Base-by-base conservation (phyloP, 2,113 vertebrate species). In the Solea senegalensis region DNA sequence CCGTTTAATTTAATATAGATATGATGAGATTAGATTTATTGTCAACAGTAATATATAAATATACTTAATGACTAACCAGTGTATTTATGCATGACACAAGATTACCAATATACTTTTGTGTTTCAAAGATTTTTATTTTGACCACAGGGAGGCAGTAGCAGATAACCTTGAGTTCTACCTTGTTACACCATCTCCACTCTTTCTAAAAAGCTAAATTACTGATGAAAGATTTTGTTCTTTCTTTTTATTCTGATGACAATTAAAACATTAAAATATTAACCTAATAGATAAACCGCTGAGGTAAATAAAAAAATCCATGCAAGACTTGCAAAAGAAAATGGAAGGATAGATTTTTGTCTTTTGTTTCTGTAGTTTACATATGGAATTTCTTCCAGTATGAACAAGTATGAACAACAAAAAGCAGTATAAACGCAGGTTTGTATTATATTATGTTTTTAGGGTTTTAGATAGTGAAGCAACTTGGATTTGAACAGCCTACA, bases 121-220 rank as follows among this genome's bases (percentile, higher is more conserved):
- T 60, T 9, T n/a, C 9, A 0, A n/a, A 28, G 43, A 1, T 6
- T 15, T 12, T 27, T 2, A 0, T 7, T 48, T 46, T 59, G 40
- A 71, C 84, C 90, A 90, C 81, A 59, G 16, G 89, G 34, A 69
- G 86, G 78, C 81, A 85, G 85, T 63, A 76, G 52, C 8, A 56
- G 9, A 78, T 82, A 75, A 73, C 34, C 21, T 21, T 12, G 0
- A 14, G 13, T 72, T 62, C 46, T 27, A 2, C 4, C 39, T 11
- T 64, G 4, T 15, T 46, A 8, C 11, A 14, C 4, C 34, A 6
- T 34, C 34, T 34, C 5, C 34, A 34, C 3, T 34, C 3, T 34
- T 0, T 34, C 34, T 34, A 6, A 2, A 34, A 34, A 34, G 34
- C 21, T 28, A 21, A 39, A 10, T 1, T 48, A 11, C 0, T 6